Percentiles rank a stretch among this genome's conserved stretches.
Conservation (phyloP, 2,797 vertebrate genomes). For the Lepus oiostolus region DNA sequence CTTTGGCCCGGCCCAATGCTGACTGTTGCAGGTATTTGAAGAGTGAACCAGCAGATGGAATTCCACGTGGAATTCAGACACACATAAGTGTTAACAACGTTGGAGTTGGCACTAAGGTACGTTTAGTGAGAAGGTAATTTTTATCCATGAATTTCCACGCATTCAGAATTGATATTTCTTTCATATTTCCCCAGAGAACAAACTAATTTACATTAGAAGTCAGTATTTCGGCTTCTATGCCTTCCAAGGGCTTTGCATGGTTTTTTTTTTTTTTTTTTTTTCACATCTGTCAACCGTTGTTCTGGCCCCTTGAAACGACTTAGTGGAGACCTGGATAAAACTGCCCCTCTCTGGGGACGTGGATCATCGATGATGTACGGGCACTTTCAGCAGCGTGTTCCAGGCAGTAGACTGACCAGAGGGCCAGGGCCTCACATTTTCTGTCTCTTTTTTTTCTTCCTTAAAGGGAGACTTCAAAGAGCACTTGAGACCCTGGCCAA, state of each 20-base stretch:
- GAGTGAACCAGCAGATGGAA: too few relatives aligned
- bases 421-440: not conserved
- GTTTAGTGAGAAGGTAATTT: not conserved
- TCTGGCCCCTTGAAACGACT: not conserved
- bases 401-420: not conserved
- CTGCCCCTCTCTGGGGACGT: accelerated
- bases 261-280: not conserved
- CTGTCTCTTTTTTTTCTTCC: not conserved
- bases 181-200: not conserved
- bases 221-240: not conserved
- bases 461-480: conserved; percentile 17
- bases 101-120: not conserved
- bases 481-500: not conserved
- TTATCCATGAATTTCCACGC: not conserved
- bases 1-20: too few relatives aligned
- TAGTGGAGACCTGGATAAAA: not conserved
- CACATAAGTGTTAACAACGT: not conserved
- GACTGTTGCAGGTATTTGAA: too few relatives aligned
- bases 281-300: not conserved
- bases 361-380: not conserved
- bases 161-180: conserved; percentile 34
- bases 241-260: not conserved
- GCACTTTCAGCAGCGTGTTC: not conserved
- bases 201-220: conserved; percentile 46
- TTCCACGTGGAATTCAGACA: not conserved